These are phyloP conservation scores for Ctena decussata DNA, from an alignment of 2,888 invertebrate genomes.

Conservation along the genomic window DNA sequence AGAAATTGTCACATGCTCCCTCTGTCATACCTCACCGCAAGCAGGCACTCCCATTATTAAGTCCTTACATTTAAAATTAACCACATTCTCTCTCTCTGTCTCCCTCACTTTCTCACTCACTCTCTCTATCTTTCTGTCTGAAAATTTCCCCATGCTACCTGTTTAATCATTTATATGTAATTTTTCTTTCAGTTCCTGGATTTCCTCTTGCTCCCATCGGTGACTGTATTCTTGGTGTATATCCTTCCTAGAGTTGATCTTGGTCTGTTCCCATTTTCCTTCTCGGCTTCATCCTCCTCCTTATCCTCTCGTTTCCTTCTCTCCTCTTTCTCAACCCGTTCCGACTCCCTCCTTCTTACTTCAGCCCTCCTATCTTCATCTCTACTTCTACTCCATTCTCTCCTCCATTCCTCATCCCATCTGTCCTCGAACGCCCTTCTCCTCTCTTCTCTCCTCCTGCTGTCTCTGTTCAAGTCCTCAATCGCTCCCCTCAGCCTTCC, in stretches of 20 bases:
- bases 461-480: background rate
- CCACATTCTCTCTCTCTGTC: too few species aligned
- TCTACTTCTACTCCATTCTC: background rate
- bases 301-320: background rate
- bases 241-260: background rate
- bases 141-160: background rate
- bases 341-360: background rate
- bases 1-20: background rate
- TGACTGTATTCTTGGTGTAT: background rate
- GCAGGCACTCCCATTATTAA: background rate
- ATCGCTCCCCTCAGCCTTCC: background rate
- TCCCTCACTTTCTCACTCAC: background rate
- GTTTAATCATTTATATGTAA: background rate
- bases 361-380: background rate
- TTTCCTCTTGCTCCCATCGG: background rate
- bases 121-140: background rate
- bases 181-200: background rate
- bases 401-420: background rate
- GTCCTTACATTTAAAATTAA: background rate
- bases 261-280: background rate
- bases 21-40: background rate
- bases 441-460: background rate
- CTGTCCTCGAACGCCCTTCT: background rate
- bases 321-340: background rate
- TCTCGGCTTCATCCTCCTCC: background rate